Percentiles rank a stretch among this genome's conserved stretches.
Conservation (phyloP, 2,888 invertebrate species). For the Harpagoxenus sublaevis region DNA sequence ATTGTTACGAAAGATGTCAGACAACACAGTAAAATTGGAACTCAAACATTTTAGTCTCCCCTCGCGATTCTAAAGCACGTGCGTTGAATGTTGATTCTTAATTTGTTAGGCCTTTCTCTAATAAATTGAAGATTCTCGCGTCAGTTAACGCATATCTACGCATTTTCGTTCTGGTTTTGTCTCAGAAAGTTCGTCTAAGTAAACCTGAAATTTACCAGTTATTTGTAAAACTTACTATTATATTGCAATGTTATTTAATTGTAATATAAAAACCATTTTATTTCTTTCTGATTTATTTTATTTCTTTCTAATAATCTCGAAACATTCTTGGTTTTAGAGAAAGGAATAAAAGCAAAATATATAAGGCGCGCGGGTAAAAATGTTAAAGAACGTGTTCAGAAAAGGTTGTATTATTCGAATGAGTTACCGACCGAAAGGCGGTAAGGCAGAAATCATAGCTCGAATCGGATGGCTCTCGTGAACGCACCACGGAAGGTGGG, state of each 20-base stretch:
- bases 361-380: neutral
- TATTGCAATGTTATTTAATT: neutral
- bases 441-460: too few species aligned
- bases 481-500: too few species aligned
- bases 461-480: too few species aligned
- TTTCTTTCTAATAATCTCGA: neutral
- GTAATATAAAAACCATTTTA: neutral
- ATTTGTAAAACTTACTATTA: neutral
- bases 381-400: neutral
- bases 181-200: neutral
- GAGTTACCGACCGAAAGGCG: too few species aligned
- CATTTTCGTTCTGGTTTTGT: neutral
- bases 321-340: neutral
- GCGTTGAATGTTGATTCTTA: constrained; percentile 23
- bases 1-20: constrained; percentile 23
- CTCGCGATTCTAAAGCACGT: neutral
- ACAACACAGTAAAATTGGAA: constrained; percentile 12
- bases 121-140: neutral
- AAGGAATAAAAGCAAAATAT: neutral
- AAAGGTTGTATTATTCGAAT: too few species aligned
- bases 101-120: neutral
- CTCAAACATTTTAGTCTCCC: neutral
- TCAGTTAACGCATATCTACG: neutral
- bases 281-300: neutral
- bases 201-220: neutral